These are phyloP conservation scores for Ericerus pela DNA, from an alignment of 1,140 invertebrate genomes.

Conservation along the genomic window DNA sequence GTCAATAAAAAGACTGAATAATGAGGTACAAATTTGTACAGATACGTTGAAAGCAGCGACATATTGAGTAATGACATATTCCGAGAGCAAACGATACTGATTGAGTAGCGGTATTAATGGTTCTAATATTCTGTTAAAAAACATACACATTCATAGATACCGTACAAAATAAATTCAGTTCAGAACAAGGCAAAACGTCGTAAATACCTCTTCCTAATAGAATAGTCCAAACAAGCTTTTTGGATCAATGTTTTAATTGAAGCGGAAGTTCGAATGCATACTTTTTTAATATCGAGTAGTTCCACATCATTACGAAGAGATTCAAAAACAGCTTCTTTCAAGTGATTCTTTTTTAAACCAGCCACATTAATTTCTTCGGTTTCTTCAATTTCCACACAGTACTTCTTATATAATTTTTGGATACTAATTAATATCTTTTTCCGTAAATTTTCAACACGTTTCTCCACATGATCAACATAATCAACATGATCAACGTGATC, in stretches of 20 bases:
- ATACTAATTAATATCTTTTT: constrained; percentile 27
- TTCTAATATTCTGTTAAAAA: constrained; percentile 18
- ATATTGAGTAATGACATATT: constrained; percentile 63
- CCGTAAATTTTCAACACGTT: not conserved
- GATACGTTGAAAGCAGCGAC: constrained; percentile 56
- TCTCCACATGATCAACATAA: not conserved
- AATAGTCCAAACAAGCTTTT: not conserved
- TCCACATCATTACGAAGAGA: constrained; percentile 41
- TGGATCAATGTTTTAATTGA: constrained; percentile 24
- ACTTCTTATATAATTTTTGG: constrained; percentile 54
- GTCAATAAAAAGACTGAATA: constrained; percentile 72
- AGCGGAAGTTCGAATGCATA: constrained; percentile 20
- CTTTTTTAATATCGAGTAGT: constrained; percentile 35
- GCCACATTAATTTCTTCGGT: constrained; percentile 30
- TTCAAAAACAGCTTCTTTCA: constrained; percentile 43
- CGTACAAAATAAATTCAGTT: not conserved
- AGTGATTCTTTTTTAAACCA: constrained; percentile 41
- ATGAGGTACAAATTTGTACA: constrained; percentile 66
- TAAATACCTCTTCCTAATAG: not conserved
- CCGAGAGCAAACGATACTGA: constrained; percentile 54
- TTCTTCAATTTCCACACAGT: constrained; percentile 25
- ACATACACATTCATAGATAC: not conserved
- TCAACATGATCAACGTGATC: not conserved
- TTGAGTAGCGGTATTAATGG: constrained; percentile 51
- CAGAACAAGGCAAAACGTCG: too few relatives aligned